Conservation (phyloP, 35 echinoderm and acorn worm species). For the Apostichopus japonicus region DNA sequence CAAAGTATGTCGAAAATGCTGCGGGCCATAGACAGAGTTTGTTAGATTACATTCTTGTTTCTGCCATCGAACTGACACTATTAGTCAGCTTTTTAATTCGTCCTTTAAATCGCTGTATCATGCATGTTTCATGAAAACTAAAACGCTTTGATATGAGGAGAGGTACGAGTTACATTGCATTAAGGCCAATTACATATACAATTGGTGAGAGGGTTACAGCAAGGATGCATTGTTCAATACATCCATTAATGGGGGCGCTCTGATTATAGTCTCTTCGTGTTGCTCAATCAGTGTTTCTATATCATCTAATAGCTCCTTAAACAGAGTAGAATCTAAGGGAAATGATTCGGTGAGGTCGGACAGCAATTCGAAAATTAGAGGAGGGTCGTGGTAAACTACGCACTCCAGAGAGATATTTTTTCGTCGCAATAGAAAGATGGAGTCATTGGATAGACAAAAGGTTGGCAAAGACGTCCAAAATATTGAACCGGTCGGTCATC, state of each 20-base stretch:
- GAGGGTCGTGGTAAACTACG: conserved; percentile 50
- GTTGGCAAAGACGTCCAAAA: background rate
- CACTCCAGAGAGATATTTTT: background rate
- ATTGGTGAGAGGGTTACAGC: background rate
- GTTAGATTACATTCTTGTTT: no score
- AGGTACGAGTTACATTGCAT: no score
- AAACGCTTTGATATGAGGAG: no score
- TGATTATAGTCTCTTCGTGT: background rate
- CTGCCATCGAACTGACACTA: no score
- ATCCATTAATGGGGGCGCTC: background rate
- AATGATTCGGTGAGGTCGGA: conserved; percentile 52
- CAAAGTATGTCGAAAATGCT: no score
- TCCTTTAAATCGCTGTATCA: no score
- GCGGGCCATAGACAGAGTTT: no score
- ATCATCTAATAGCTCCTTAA: background rate
- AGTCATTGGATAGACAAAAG: background rate
- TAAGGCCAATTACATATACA: conserved; percentile 12
- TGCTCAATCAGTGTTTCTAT: background rate
- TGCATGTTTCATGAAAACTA: no score
- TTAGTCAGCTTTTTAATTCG: no score
- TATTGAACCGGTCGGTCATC: background rate
- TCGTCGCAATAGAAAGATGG: conserved; percentile 3
- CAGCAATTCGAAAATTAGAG: conserved; percentile 51
- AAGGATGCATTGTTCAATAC: background rate
- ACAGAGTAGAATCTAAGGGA: background rate